Conservation (phyloP, 2,113 vertebrate genomes). For the Camelus bactrianus region DNA sequence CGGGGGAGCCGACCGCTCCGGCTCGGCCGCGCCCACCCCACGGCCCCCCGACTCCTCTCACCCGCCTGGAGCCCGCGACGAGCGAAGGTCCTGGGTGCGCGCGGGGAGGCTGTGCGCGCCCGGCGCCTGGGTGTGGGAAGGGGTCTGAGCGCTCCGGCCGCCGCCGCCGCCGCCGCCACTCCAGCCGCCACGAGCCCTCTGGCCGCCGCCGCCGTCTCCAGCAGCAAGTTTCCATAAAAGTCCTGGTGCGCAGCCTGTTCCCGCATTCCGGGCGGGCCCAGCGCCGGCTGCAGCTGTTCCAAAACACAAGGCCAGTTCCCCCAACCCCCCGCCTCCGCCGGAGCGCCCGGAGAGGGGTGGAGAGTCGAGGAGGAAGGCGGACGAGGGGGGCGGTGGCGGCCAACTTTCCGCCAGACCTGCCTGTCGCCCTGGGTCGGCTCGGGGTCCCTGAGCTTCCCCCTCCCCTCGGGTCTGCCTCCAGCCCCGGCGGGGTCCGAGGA, state of each 20-base stretch:
- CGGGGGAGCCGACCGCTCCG: not conserved
- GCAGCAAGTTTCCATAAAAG: constrained; percentile 95
- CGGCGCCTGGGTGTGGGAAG: constrained; percentile 46
- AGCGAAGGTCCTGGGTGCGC: not conserved
- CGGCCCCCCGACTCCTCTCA: constrained; percentile 60
- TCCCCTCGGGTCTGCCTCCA: not conserved
- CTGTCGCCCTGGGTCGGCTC: not conserved
- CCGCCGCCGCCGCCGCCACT: not conserved
- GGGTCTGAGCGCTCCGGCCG: constrained; percentile 64
- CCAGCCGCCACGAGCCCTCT: constrained; percentile 68
- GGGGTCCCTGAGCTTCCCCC: not conserved
- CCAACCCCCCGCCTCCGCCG: constrained; percentile 51
- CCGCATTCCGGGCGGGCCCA: constrained; percentile 93
- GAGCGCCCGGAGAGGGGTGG: constrained; percentile 5
- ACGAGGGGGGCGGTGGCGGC: constrained; percentile 38
- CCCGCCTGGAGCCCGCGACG: not conserved
- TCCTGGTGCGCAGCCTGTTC: constrained; percentile 90
- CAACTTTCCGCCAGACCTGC: constrained; percentile 47
- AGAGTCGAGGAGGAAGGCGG: not conserved
- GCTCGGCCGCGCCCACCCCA: constrained; percentile 68
- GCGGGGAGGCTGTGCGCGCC: not conserved
- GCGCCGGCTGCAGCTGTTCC: constrained; percentile 92
- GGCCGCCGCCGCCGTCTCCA: constrained; percentile 78
- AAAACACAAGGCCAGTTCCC: constrained; percentile 69
- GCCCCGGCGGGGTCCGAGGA: not conserved